Percentiles rank a stretch among this genome's conserved stretches.
Evolutionary conservation across 2,113 vertebrate species (phyloP).

Genomic region (Siphamia tubifer): DNA sequence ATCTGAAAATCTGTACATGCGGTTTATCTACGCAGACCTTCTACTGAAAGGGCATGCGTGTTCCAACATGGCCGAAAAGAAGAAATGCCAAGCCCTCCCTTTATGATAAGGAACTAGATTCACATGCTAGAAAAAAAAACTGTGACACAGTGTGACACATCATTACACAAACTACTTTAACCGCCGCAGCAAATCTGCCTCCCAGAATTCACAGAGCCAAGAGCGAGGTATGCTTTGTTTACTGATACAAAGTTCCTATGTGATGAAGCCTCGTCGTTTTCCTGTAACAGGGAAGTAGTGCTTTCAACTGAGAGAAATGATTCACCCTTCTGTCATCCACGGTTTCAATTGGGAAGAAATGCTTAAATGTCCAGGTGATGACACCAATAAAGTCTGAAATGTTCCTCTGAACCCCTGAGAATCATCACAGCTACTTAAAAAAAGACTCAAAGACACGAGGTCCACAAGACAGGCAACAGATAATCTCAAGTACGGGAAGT

Average conservation of each 20-base stretch:
- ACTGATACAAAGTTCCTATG: slow-evolving; percentile 61
- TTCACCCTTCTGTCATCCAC: slow-evolving; percentile 58
- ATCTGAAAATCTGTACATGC: slow-evolving; percentile 59
- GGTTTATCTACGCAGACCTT: slow-evolving; percentile 47
- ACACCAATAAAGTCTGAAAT: slow-evolving; percentile 33
- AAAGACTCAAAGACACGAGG: background rate
- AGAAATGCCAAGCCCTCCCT: slow-evolving; percentile 6
- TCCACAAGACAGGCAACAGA: background rate
- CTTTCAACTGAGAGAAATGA: slow-evolving; percentile 51
- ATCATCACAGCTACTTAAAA: background rate
- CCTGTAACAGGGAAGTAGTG: slow-evolving; percentile 62
- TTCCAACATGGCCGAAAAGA: slow-evolving; percentile 17
- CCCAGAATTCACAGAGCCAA: slow-evolving; percentile 23
- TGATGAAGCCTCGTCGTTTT: slow-evolving; percentile 69
- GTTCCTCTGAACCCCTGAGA: background rate
- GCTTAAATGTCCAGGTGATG: slow-evolving; percentile 50
- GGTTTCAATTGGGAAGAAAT: slow-evolving; percentile 56
- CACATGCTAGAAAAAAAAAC: slow-evolving; percentile 37
- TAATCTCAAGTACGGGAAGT: background rate
- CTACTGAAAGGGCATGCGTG: slow-evolving; percentile 35
- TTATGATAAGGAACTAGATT: slow-evolving; percentile 31
- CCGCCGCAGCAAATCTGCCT: slow-evolving; percentile 4
- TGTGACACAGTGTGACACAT: slow-evolving; percentile 54
- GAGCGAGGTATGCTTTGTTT: slow-evolving; percentile 63
- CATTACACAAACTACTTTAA: slow-evolving; percentile 31